Conservation (phyloP, 2,888 invertebrate genomes). For the Leptura quadrifasciata region DNA sequence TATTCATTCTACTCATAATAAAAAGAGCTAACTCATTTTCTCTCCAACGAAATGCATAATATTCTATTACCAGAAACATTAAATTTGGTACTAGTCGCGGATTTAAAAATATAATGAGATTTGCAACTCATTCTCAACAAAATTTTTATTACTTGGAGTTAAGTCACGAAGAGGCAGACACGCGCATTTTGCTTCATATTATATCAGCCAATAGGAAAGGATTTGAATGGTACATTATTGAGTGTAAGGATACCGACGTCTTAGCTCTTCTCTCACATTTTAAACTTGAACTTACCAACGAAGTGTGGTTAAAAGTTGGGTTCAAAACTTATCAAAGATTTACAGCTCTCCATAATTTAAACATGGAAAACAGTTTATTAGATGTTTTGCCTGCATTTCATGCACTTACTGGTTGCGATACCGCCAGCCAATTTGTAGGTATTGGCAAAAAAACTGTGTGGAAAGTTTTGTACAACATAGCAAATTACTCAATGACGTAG, state of each 20-base stretch:
- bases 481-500: too few relatives aligned
- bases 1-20: too few relatives aligned
- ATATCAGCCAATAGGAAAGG: not conserved
- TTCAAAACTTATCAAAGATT: not conserved
- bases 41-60: too few relatives aligned
- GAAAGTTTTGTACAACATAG: too few relatives aligned
- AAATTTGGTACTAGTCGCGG: too few relatives aligned
- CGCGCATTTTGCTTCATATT: not conserved
- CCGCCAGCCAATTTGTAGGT: not conserved
- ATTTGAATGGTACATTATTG: not conserved
- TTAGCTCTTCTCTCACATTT: not conserved
- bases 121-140: too few relatives aligned
- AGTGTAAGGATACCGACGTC: not conserved
- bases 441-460: not conserved
- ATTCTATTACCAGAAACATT: too few relatives aligned
- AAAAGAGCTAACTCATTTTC: too few relatives aligned
- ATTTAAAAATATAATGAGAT: too few relatives aligned
- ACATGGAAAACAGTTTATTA: not conserved
- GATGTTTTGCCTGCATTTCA: slow-evolving; percentile 1
- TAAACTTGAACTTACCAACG: not conserved
- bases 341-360: not conserved
- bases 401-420: not conserved
- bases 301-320: slow-evolving; percentile 6
- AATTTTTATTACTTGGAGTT: not conserved
- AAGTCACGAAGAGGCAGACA: slow-evolving; percentile 4